Conservation (phyloP, 2,797 vertebrate genomes). For the Fistularia commersonii region DNA sequence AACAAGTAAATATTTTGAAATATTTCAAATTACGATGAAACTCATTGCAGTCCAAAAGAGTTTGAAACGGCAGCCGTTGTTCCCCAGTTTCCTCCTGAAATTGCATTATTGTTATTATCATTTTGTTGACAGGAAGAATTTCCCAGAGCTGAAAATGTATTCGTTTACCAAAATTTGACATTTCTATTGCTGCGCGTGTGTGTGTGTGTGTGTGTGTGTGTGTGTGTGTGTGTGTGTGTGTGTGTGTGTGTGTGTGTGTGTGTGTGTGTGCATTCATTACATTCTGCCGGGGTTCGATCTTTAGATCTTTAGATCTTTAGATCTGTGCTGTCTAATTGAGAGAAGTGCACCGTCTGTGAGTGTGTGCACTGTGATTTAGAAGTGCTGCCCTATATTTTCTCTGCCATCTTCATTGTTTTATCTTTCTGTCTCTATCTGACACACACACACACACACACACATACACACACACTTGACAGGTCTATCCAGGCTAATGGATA, state of each 20-base stretch:
- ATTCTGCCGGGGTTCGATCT: slow-evolving; percentile 26
- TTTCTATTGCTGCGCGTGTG: background rate
- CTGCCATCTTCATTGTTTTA: slow-evolving; percentile 67
- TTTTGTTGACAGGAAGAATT: no score
- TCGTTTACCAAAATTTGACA: background rate
- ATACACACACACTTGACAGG: slow-evolving; percentile 51
- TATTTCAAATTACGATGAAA: no score
- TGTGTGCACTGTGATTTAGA: slow-evolving; percentile 56
- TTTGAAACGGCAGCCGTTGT: no score
- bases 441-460: slow-evolving; percentile 35
- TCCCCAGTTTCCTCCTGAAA: no score
- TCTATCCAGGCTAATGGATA: slow-evolving; percentile 87
- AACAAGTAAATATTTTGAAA: no score
- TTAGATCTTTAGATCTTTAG: no score
- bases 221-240: no score
- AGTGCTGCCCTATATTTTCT: slow-evolving; percentile 60
- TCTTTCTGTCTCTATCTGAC: slow-evolving; percentile 40
- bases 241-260: slow-evolving; percentile 6
- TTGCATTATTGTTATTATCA: no score
- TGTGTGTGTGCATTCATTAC: slow-evolving; percentile 24
- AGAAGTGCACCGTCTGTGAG: slow-evolving; percentile 31
- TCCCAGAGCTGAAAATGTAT: no score
- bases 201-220: slow-evolving; percentile 21
- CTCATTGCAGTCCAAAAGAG: no score
- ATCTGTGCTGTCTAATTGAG: slow-evolving; percentile 48